Percentiles rank a stretch among this genome's conserved stretches.
phyloP scores from a whole-genome alignment of 2,888 invertebrate species.

The Apodemia hepburni region DNA sequence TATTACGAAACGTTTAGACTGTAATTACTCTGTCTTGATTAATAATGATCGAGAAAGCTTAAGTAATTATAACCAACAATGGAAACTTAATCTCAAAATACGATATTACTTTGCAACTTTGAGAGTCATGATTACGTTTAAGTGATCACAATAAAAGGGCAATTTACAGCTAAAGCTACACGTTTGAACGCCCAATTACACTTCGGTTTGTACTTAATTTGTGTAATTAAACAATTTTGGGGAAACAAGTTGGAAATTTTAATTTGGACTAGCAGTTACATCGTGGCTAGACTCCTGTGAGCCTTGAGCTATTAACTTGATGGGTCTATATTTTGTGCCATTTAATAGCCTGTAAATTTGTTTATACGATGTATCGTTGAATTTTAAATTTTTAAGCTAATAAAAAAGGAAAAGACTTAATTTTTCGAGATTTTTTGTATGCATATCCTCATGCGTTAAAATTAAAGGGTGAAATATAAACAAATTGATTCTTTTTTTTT shows the following conservation, averaged over 20 bases:
- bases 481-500: too few relatives aligned
- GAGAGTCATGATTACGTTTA: constrained; percentile 43
- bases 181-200: constrained; percentile 7
- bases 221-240: constrained; percentile 3
- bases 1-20: not conserved
- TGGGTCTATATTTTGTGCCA: not conserved
- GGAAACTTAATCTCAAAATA: constrained; percentile 7
- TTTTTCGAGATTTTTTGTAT: too few relatives aligned
- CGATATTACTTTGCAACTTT: constrained; percentile 36
- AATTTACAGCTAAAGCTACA: constrained; percentile 7
- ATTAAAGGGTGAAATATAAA: too few relatives aligned
- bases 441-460: too few relatives aligned
- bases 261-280: not conserved
- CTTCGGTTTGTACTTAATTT: constrained; percentile 7
- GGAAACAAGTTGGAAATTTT: constrained; percentile 4
- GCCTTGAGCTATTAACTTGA: not conserved
- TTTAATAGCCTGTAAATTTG: too few relatives aligned
- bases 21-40: constrained; percentile 6
- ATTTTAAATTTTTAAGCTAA: too few relatives aligned
- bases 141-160: constrained; percentile 36
- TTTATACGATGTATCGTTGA: too few relatives aligned
- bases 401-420: too few relatives aligned
- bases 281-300: not conserved
- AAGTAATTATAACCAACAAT: not conserved
- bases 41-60: constrained; percentile 7